A percentile compares a stretch with the other conserved stretches of the same genome.
phyloP scores from a whole-genome alignment of 2,113 vertebrate genomes.

The Cyanistes caeruleus region DNA sequence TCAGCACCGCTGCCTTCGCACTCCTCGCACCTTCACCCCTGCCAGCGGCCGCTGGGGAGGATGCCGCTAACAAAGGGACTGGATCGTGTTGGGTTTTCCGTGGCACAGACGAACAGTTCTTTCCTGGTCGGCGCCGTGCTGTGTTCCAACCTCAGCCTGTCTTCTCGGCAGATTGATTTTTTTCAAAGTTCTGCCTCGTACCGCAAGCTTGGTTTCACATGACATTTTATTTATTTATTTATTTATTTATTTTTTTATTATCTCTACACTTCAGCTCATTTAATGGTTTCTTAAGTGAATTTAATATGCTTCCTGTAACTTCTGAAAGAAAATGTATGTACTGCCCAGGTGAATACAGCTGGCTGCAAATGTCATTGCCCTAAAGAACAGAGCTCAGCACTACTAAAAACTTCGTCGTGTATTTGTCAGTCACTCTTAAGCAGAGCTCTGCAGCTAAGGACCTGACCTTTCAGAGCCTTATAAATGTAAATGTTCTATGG shows the following conservation, averaged over 20 bases:
- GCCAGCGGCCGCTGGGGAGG: accelerated
- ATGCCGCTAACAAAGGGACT: background rate
- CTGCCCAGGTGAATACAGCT: background rate
- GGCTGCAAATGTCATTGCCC: background rate
- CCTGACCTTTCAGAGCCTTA: background rate
- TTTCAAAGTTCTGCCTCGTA: background rate
- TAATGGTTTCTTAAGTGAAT: background rate
- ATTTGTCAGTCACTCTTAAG: background rate
- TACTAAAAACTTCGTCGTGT: background rate
- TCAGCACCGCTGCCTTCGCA: background rate
- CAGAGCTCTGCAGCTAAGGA: background rate
- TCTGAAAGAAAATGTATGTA: background rate
- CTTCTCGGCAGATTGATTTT: background rate
- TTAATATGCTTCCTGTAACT: background rate
- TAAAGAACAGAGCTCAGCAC: background rate
- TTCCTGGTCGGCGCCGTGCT: background rate
- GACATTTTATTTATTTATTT: background rate
- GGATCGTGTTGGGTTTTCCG: accelerated
- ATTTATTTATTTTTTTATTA: no score
- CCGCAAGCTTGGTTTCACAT: background rate
- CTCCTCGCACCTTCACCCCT: accelerated
- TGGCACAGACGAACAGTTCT: accelerated
- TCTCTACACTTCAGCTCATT: accelerated
- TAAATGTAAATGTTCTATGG: background rate
- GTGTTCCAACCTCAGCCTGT: background rate